Conservation (phyloP, 2,113 vertebrate species). For the Numida meleagris region DNA sequence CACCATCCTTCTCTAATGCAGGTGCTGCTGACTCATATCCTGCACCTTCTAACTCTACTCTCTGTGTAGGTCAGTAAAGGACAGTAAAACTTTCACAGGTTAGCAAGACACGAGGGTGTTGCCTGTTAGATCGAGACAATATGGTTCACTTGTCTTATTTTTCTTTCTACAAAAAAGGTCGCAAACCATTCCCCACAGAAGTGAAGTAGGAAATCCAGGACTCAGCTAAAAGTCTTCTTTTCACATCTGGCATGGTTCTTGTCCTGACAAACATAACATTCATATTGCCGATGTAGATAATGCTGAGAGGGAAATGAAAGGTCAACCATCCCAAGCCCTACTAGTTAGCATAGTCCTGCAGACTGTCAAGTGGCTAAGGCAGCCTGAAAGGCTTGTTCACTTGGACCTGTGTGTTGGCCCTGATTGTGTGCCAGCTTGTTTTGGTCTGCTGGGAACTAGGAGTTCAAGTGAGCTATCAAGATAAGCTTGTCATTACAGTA, state of each 20-base stretch:
- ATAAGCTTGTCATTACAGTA: not conserved
- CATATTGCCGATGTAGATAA: slow-evolving; percentile 16
- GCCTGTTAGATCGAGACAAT: slow-evolving; percentile 71
- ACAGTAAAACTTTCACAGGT: slow-evolving; percentile 57
- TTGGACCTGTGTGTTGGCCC: not conserved
- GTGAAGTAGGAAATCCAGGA: slow-evolving; percentile 71
- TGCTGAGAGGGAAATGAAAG: slow-evolving; percentile 64
- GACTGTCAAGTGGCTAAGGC: slow-evolving; percentile 36
- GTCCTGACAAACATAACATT: slow-evolving; percentile 58
- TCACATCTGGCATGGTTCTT: slow-evolving; percentile 66
- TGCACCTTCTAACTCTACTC: slow-evolving; percentile 23
- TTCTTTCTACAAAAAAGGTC: slow-evolving; percentile 73
- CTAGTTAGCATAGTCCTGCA: slow-evolving; percentile 3
- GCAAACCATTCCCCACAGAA: slow-evolving; percentile 58
- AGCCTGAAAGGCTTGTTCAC: not conserved
- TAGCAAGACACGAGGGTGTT: slow-evolving; percentile 62
- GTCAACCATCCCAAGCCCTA: slow-evolving; percentile 32
- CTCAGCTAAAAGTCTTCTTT: slow-evolving; percentile 62
- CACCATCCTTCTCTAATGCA: slow-evolving; percentile 16
- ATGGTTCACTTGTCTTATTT: slow-evolving; percentile 76
- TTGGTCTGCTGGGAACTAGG: not conserved
- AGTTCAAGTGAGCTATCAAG: not conserved
- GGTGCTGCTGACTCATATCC: slow-evolving; percentile 69
- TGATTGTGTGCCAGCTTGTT: not conserved
- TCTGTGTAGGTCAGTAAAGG: slow-evolving; percentile 53